Evolutionary conservation across 2,113 vertebrate genomes (phyloP), one percentile per base, ranked within the genome.

Genomic region (Peromyscus leucopus): DNA sequence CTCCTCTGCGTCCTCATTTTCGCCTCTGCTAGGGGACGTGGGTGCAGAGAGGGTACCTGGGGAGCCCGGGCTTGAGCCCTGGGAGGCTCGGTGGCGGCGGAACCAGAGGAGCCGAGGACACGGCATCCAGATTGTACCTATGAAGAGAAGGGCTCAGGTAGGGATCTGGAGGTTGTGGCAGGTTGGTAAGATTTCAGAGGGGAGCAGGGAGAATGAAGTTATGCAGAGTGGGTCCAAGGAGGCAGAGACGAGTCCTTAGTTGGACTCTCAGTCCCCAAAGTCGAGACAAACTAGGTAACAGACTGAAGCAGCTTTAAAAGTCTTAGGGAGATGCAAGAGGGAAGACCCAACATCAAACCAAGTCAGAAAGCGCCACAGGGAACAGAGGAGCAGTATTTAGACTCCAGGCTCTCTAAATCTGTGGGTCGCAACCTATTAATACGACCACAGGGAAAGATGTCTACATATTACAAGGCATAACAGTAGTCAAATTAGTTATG

Each of bases 81-180:
- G 78, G 0, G 84, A 26, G 1, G 22, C 1, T 4, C 55, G 95
- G n/a, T 31, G 22, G 17, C 90, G 84, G 55, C 72, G 85, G 39
- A 97, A 93, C 96, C 97, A 97, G 15, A 80, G 86, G 0, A 42
- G 96, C 79, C 96, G 59, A 26, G 97, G 97, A 42, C 97, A 97
- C 21, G 96, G 97, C 97, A 98, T 98, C 57, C 0, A 55, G 72
- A 67, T 39, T 0, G 0, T 31, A 55, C 89, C 91, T 92, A 57
- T 1, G 2, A 48, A 39, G n/a, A 69, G 31, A 72, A 12, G 57
- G 0, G 2, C 39, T 48, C 76, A 72, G 55, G 46, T 1, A 2
- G 72, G n/a, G 21, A 6, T 1, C 19, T 28, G 26, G 51, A 0
- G 0, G 63, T 1, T 2, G 42, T 31, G 36, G 2, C 31, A 4